Evolutionary conservation across 2,888 invertebrate genomes (phyloP), one percentile per base, ranked within the genome.

Genomic region (Cybosia mesomella): DNA sequence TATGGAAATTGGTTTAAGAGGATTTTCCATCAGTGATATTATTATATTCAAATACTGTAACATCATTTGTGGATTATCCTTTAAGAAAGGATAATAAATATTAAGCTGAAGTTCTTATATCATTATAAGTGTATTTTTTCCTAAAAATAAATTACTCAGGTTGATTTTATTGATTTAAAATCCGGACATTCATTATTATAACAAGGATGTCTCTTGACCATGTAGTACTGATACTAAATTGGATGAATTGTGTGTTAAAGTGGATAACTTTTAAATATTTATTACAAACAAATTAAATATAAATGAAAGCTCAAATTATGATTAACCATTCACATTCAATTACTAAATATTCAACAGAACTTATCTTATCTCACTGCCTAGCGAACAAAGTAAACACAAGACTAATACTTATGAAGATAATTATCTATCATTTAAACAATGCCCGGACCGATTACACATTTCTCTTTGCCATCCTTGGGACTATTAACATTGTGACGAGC

Each of bases 371-470:
- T 18, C n/a, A 49, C 1, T n/a, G n/a, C 49, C n/a, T 43, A 49
- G 49, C 18, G 49, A 49, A 49, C 49, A 49, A 49, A 49, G n/a
- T 49, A n/a, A 49, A 49, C 49, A n/a, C 49, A 49, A 49, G 49
- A 49, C 49, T 49, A 9, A 49, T 49, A 18, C 49, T n/a, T 49
- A 49, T 49, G 49, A 49, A 18, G 49, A 49, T 49, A 32, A n/a
- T n/a, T n/a, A n/a, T 28, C 5, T 28, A 28, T 34, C 39, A 39
- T 28, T 66, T 60, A 53, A 58, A 15, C 49, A 49, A 49, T n/a
- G n/a, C 9, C 49, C 15, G 49, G 49, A 18, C 49, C n/a, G 18
- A 49, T n/a, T 49, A 49, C n/a, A 49, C 49, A 49, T 18, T 49
- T 49, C 49, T n/a, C 28, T 55, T 22, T 24, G 28, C 18, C 55